These are phyloP conservation scores for Holacanthus passer DNA, from an alignment of 2,113 vertebrate species.

Conservation along the genomic window DNA sequence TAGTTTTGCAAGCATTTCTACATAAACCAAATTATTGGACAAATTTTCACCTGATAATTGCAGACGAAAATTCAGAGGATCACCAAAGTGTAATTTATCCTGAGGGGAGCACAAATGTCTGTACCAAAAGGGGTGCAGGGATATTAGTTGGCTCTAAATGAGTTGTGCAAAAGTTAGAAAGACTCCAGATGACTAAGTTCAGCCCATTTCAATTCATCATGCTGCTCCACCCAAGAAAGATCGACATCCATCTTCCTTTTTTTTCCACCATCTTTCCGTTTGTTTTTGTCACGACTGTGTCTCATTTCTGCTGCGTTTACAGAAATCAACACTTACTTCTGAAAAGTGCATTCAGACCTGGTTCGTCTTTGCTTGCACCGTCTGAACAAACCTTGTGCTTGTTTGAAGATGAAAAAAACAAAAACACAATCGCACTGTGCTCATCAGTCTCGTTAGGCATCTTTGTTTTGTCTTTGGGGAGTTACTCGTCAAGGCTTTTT, in stretches of 20 bases:
- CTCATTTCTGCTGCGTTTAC: not conserved
- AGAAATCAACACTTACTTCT: conserved; percentile 26
- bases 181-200: too few species aligned
- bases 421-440: conserved; percentile 22
- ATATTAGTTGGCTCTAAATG: not conserved
- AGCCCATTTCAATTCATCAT: not conserved
- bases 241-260: not conserved
- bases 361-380: not conserved
- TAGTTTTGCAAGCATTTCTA: not conserved
- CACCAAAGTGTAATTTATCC: not conserved
- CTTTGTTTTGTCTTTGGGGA: conserved; percentile 69
- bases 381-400: conserved; percentile 43
- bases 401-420: conserved; percentile 55
- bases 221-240: not conserved
- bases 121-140: not conserved
- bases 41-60: not conserved
- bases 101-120: not conserved
- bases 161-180: not conserved
- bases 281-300: too few species aligned
- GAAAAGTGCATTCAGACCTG: not conserved
- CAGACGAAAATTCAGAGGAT: not conserved
- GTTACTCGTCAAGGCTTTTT: conserved; percentile 62
- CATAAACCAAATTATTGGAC: not conserved
- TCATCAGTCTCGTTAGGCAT: conserved; percentile 63
- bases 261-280: not conserved